Conservation (phyloP, 2,888 invertebrate genomes). For the Palloptera scutellata region DNA sequence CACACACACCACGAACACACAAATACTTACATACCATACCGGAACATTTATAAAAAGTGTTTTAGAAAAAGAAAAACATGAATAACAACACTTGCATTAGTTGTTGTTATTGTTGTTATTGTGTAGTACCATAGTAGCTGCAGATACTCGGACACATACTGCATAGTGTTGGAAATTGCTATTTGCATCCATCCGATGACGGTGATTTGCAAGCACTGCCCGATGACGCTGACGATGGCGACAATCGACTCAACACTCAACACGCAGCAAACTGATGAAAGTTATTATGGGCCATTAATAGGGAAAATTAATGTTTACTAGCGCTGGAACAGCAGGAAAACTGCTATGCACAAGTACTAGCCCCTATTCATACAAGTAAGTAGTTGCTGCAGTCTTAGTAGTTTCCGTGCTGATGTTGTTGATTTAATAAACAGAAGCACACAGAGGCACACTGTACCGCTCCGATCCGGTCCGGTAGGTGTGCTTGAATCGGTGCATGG, state of each 20-base stretch:
- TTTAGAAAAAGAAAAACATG: too few species aligned
- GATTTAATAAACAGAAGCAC: too few species aligned
- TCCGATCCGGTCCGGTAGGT: too few species aligned
- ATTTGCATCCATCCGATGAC: conserved; percentile 19
- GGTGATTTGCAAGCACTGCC: neutral
- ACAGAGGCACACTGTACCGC: too few species aligned
- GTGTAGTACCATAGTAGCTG: too few species aligned
- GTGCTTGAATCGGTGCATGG: too few species aligned
- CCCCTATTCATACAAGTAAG: too few species aligned
- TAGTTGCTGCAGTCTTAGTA: conserved; percentile 30
- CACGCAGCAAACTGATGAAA: conserved; percentile 40
- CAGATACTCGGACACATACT: too few species aligned
- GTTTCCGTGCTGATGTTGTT: conserved; percentile 48
- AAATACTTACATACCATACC: neutral
- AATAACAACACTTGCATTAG: too few species aligned
- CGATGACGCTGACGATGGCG: conserved; percentile 6
- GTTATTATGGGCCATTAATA: conserved; percentile 53
- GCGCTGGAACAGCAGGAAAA: conserved; percentile 38
- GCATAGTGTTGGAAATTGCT: conserved; percentile 12
- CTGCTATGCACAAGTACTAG: too few species aligned
- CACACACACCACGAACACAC: neutral
- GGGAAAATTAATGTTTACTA: conserved; percentile 55
- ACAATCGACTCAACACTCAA: conserved; percentile 25
- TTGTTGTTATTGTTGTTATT: too few species aligned
- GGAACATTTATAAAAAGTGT: neutral